phyloP scores from a whole-genome alignment of 1,140 invertebrate species.

The Drosophila truncata region DNA sequence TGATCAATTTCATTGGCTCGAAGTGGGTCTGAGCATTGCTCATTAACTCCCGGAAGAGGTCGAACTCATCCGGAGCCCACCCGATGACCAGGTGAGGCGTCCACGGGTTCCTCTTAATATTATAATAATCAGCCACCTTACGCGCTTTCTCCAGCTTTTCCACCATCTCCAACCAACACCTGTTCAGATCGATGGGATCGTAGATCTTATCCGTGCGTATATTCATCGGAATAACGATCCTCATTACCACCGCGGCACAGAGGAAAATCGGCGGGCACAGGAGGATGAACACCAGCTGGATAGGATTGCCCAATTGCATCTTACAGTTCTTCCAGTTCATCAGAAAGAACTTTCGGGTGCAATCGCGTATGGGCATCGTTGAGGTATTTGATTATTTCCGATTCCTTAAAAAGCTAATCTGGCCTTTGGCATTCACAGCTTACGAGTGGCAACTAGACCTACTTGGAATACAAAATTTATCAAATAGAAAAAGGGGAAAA shows the following conservation, averaged over 20 bases:
- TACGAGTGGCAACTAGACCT: background rate
- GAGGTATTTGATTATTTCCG: background rate
- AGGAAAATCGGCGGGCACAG: constrained; percentile 19
- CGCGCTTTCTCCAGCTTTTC: constrained; percentile 16
- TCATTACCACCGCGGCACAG: constrained; percentile 36
- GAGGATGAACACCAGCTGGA: constrained; percentile 42
- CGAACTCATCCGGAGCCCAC: constrained; percentile 42
- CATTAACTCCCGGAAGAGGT: constrained; percentile 31
- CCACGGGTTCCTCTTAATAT: constrained; percentile 29
- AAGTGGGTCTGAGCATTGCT: background rate
- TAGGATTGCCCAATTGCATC: constrained; percentile 35
- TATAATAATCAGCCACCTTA: background rate
- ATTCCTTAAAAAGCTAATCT: background rate
- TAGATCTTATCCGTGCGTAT: constrained; percentile 10
- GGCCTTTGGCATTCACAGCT: background rate
- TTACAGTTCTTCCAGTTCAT: constrained; percentile 59
- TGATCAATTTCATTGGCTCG: background rate
- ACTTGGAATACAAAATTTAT: background rate
- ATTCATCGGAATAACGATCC: background rate
- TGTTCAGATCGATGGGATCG: background rate
- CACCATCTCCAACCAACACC: constrained; percentile 43
- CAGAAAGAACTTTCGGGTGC: constrained; percentile 41
- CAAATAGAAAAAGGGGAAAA: background rate
- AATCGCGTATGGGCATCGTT: constrained; percentile 45
- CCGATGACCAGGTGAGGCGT: constrained; percentile 53